Evolutionary conservation across 2,797 vertebrate species (phyloP).

Genomic region (Pitangus sulphuratus): DNA sequence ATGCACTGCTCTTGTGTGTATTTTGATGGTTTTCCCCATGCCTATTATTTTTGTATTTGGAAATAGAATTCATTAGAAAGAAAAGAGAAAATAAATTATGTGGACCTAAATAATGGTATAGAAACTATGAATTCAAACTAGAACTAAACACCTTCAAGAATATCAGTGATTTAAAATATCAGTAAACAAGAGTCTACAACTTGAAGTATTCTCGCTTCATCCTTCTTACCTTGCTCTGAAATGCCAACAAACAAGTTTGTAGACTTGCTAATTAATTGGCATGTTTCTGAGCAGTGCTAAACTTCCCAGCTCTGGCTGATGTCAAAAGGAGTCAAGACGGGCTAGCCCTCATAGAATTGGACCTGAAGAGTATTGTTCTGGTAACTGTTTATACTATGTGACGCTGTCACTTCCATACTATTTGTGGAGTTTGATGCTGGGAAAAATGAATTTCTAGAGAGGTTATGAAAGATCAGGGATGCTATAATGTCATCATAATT

Average conservation of each 20-base stretch:
- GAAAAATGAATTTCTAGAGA: conserved; percentile 51
- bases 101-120: neutral
- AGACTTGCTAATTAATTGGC: conserved; percentile 10
- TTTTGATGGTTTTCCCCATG: neutral
- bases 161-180: neutral
- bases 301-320: neutral
- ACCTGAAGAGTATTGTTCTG: conserved; percentile 45
- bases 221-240: neutral
- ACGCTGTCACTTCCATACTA: conserved; percentile 56
- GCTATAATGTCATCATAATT: conserved; percentile 63
- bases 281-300: conserved; percentile 17
- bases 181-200: neutral
- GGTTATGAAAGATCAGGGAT: conserved; percentile 54
- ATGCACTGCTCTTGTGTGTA: neutral
- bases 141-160: neutral
- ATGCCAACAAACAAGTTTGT: neutral
- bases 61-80: neutral
- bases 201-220: neutral
- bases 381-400: conserved; percentile 47
- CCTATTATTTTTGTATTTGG: neutral
- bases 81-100: neutral
- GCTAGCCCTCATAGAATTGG: neutral
- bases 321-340: conserved; percentile 15
- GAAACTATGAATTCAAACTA: neutral
- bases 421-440: conserved; percentile 40